Percentiles rank a stretch among this genome's conserved stretches.
Conservation (phyloP, 2,888 invertebrate species). For the Napeogenes inachia region DNA sequence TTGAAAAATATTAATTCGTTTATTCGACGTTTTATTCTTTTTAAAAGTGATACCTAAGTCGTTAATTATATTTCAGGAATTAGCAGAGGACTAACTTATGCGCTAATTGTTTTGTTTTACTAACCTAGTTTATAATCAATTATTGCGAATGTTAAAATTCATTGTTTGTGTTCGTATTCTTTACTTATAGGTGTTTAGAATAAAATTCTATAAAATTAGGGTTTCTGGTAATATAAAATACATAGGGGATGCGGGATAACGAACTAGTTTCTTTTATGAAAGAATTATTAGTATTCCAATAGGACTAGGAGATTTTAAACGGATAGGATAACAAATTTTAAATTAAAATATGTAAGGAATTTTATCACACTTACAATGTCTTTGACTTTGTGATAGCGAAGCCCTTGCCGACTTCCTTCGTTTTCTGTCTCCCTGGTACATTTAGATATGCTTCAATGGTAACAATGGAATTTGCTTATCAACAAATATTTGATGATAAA, state of each 20-base stretch:
- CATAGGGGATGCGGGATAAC: constrained; percentile 41
- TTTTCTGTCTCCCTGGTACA: constrained; percentile 44
- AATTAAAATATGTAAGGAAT: constrained; percentile 24
- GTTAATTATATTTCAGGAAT: neutral
- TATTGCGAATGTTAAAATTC: neutral
- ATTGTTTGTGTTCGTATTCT: neutral
- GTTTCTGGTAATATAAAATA: neutral
- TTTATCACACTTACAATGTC: constrained; percentile 34
- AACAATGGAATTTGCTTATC: constrained; percentile 43
- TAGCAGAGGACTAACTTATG: neutral
- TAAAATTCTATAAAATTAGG: neutral
- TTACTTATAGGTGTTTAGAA: neutral
- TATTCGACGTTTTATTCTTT: no score
- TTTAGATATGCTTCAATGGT: constrained; percentile 47
- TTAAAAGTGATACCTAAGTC: neutral
- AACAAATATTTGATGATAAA: neutral
- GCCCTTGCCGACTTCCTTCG: constrained; percentile 55
- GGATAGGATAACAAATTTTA: neutral
- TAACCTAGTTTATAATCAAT: neutral
- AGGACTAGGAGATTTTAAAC: constrained; percentile 6
- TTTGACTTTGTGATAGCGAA: constrained; percentile 44
- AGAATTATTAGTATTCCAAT: constrained; percentile 5
- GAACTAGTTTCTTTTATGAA: constrained; percentile 15
- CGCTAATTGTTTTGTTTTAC: neutral
- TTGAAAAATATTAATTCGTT: no score